These are phyloP conservation scores for Monochamus saltuarius DNA, from an alignment of 1,140 invertebrate genomes.

Conservation along the genomic window DNA sequence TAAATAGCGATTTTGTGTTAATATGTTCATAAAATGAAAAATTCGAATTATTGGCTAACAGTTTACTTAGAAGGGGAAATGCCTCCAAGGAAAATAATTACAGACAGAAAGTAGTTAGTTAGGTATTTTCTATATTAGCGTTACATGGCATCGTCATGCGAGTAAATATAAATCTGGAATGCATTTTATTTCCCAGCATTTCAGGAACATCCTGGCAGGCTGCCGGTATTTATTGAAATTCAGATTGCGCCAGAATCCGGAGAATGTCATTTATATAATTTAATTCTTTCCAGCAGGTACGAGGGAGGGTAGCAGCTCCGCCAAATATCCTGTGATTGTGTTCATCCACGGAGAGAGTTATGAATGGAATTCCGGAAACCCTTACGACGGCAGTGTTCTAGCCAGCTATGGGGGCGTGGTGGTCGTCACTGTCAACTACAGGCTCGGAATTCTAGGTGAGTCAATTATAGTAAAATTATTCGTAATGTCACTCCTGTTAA, in stretches of 20 bases:
- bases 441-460: conserved; percentile 93
- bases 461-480: conserved; percentile 29
- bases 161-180: too few relatives aligned
- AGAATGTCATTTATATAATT: conserved; percentile 21
- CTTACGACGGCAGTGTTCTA: conserved; percentile 91
- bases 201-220: too few relatives aligned
- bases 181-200: too few relatives aligned
- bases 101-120: too few relatives aligned
- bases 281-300: conserved; percentile 64
- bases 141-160: too few relatives aligned
- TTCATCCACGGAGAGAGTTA: conserved; percentile 96
- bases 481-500: background rate
- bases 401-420: conserved; percentile 90
- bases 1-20: too few relatives aligned
- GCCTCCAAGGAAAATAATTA: too few relatives aligned
- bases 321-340: conserved; percentile 83
- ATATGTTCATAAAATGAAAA: too few relatives aligned
- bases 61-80: too few relatives aligned
- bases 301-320: conserved; percentile 59
- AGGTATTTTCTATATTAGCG: too few relatives aligned
- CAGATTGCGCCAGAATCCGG: background rate
- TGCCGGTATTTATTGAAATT: too few relatives aligned
- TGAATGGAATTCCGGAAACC: conserved; percentile 94
- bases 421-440: conserved; percentile 96
- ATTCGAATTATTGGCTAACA: too few relatives aligned